Percentiles rank a stretch among this genome's conserved stretches.
These are phyloP conservation scores for Stichodactyla mertensii DNA, from an alignment of 64 coral and sea anemone species.

Conservation along the genomic window DNA sequence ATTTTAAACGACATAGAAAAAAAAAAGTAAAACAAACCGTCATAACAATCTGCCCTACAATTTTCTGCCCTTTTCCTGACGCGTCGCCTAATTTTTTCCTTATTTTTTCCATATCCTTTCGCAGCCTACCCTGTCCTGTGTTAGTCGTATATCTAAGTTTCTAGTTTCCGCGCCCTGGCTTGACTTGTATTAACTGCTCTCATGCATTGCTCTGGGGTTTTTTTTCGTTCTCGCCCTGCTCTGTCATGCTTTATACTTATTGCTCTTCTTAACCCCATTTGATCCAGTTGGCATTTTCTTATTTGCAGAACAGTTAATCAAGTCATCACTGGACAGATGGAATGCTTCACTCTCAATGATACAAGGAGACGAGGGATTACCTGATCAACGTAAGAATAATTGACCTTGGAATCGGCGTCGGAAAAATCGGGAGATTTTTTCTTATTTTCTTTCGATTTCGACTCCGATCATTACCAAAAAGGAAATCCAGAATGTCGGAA, in stretches of 20 bases:
- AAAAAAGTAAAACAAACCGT: no score
- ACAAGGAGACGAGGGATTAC: conserved; percentile 3
- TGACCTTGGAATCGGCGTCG: background rate
- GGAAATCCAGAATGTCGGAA: no score
- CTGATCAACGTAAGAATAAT: background rate
- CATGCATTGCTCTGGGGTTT: background rate
- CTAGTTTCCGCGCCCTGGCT: background rate
- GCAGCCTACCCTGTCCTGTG: background rate
- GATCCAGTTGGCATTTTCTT: background rate
- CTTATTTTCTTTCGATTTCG: background rate
- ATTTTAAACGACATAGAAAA: no score
- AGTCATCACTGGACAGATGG: background rate
- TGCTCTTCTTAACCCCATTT: background rate
- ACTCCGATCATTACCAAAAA: background rate
- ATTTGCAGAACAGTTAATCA: background rate
- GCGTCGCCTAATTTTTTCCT: no score
- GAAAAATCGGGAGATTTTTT: background rate
- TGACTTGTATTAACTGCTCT: background rate
- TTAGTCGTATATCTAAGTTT: no score
- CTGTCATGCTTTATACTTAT: background rate
- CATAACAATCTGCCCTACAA: no score
- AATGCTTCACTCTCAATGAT: background rate
- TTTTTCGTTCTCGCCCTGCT: background rate
- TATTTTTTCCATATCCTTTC: background rate
- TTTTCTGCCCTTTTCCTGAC: no score